Evolutionary conservation across 2,797 vertebrate species (phyloP).

Genomic region (Muscicapa comitata): DNA sequence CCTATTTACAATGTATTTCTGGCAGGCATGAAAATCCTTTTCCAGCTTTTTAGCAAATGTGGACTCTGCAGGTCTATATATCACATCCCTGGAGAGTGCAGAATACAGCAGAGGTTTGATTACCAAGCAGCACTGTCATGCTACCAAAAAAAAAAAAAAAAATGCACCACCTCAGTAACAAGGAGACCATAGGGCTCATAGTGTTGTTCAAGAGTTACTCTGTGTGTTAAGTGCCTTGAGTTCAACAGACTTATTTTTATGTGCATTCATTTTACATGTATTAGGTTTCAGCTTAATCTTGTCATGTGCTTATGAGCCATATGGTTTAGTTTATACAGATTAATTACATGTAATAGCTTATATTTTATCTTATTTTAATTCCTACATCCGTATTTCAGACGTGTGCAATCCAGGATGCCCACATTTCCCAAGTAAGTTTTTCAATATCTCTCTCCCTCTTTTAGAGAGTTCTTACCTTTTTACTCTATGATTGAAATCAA

Average conservation of each 20-base stretch:
- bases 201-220: not conserved
- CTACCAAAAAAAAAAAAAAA: too few species aligned
- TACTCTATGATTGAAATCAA: not conserved
- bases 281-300: not conserved
- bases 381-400: not conserved
- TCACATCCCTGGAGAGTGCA: not conserved
- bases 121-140: not conserved
- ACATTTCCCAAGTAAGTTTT: not conserved
- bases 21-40: not conserved
- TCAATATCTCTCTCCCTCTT: not conserved
- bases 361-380: not conserved
- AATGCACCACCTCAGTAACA: not conserved
- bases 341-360: not conserved
- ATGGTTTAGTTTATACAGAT: not conserved
- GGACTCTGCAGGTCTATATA: not conserved
- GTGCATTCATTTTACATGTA: not conserved
- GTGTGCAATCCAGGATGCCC: not conserved
- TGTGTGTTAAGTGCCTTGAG: not conserved
- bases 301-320: too few species aligned
- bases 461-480: not conserved
- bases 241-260: not conserved
- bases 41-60: not conserved
- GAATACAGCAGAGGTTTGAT: not conserved
- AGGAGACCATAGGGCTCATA: not conserved
- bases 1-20: not conserved